Evolutionary conservation across 2,888 invertebrate species (phyloP).

Genomic region (Synanthedon tipuliformis): DNA sequence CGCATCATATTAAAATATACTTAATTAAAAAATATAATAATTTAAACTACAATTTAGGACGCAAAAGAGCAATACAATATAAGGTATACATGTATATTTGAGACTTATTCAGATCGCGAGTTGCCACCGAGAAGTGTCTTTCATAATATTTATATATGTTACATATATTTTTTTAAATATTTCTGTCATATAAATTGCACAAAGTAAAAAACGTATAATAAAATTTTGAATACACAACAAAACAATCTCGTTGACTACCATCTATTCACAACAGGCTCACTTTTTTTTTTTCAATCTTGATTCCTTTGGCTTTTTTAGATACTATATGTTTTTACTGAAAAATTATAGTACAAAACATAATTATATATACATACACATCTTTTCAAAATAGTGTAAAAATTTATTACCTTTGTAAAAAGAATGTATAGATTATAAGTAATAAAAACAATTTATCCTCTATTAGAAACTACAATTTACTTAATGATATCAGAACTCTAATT

Average conservation of each 20-base stretch:
- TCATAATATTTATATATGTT: too few species aligned
- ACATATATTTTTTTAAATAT: too few species aligned
- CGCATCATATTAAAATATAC: too few species aligned
- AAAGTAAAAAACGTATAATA: slow-evolving; percentile 15
- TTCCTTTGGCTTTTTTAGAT: slow-evolving; percentile 44
- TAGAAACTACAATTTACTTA: slow-evolving; percentile 6
- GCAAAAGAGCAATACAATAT: too few species aligned
- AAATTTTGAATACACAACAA: slow-evolving; percentile 55
- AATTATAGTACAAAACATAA: background rate
- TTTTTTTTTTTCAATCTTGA: slow-evolving; percentile 34
- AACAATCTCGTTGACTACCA: slow-evolving; percentile 33
- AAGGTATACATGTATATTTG: too few species aligned
- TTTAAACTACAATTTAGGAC: too few species aligned
- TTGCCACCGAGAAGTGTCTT: too few species aligned
- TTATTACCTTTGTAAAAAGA: slow-evolving; percentile 10
- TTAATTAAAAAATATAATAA: too few species aligned
- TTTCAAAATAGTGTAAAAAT: slow-evolving; percentile 14
- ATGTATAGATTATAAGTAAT: slow-evolving; percentile 22
- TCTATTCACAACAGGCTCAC: slow-evolving; percentile 50
- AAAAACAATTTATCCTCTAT: slow-evolving; percentile 16
- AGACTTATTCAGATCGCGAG: too few species aligned
- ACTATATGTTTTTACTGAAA: slow-evolving; percentile 10
- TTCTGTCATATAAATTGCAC: too few species aligned
- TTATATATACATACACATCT: background rate
- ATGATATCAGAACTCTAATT: background rate